phyloP scores from a whole-genome alignment of 2,888 invertebrate genomes.

The Macrosiphum euphorbiae region DNA sequence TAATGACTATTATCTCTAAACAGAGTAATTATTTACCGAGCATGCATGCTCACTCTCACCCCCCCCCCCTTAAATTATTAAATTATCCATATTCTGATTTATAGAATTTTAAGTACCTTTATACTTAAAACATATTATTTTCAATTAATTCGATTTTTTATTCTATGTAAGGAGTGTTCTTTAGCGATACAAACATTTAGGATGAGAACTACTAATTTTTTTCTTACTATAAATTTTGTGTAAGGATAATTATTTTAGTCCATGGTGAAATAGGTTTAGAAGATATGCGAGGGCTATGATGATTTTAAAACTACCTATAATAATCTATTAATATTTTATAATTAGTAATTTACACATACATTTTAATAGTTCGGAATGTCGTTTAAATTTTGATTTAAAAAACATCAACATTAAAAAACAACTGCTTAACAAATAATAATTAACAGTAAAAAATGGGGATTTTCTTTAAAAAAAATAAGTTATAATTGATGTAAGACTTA shows the following conservation, averaged over 20 bases:
- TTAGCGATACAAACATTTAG: neutral
- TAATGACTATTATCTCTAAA: neutral
- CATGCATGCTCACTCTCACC: neutral
- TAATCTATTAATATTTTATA: neutral
- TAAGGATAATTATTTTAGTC: neutral
- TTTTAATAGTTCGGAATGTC: neutral
- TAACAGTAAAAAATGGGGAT: neutral
- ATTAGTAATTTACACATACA: neutral
- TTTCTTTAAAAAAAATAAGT: neutral
- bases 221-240: neutral
- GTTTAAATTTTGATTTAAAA: neutral
- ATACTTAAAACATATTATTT: neutral
- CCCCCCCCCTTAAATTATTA: neutral
- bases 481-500: neutral
- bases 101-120: neutral
- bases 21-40: neutral
- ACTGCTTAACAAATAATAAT: too few relatives aligned
- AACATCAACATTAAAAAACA: neutral
- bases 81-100: neutral
- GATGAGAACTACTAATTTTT: neutral
- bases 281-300: neutral
- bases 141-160: too few relatives aligned
- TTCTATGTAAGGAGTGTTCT: neutral
- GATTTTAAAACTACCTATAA: neutral
- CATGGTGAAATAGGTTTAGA: neutral